Evolutionary conservation across 2,113 vertebrate genomes (phyloP).

Genomic region (Paraplagusia blochii): DNA sequence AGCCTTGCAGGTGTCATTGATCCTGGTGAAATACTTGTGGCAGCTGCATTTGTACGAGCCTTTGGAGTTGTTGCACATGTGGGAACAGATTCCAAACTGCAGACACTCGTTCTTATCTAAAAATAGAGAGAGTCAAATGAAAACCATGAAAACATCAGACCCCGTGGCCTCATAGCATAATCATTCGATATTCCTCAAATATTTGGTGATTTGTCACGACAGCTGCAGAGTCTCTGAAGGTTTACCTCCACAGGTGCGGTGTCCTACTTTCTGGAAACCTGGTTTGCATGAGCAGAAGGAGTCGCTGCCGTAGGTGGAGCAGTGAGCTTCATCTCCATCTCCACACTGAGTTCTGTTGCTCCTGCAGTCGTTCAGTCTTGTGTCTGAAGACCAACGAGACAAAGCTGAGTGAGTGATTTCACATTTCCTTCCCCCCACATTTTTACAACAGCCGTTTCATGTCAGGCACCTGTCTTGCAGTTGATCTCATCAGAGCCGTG

Average conservation of each 20-base stretch:
- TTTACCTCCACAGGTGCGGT: slow-evolving; percentile 87
- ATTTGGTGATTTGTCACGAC: not conserved
- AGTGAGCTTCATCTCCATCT: slow-evolving; percentile 84
- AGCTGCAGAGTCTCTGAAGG: not conserved
- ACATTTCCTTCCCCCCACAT: not conserved
- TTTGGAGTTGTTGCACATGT: slow-evolving; percentile 97
- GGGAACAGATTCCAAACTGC: slow-evolving; percentile 88
- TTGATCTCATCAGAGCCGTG: slow-evolving; percentile 86
- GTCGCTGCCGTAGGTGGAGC: slow-evolving; percentile 76
- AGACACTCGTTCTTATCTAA: slow-evolving; percentile 91
- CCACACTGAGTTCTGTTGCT: slow-evolving; percentile 86
- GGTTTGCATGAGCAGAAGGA: slow-evolving; percentile 88
- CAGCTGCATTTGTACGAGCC: slow-evolving; percentile 92
- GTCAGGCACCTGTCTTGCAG: slow-evolving; percentile 70
- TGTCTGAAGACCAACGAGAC: slow-evolving; percentile 66
- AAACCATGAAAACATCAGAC: not conserved
- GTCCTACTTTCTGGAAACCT: slow-evolving; percentile 86
- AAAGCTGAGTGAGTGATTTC: not conserved
- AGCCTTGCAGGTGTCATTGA: slow-evolving; percentile 89
- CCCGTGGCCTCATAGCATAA: not conserved
- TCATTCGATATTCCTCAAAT: not conserved
- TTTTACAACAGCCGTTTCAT: not conserved
- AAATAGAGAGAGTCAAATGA: slow-evolving; percentile 2
- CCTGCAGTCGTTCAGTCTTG: slow-evolving; percentile 83
- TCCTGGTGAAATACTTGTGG: slow-evolving; percentile 89